Base-by-base conservation (phyloP, 1,140 invertebrate species). In the Thaumatotibia leucotreta region DNA sequence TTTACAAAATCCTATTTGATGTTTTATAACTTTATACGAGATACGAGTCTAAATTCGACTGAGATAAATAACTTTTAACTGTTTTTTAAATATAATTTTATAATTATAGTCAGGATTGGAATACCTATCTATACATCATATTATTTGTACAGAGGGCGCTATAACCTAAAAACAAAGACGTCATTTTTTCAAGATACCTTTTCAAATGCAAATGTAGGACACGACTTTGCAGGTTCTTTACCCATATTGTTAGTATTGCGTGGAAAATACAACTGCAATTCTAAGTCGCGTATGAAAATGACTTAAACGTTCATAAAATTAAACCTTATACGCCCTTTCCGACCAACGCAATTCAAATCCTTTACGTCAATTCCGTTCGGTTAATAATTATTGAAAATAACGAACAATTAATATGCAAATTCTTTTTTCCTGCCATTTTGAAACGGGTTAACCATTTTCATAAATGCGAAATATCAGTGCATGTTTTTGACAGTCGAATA, bases 121-220 rank as follows among this genome's bases (percentile, higher is more conserved):
- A 6, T 29, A 20, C n/a, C 5, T 20, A 45, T n/a, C 39, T n/a
- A n/a, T n/a, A 45, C n/a, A 20, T 20, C 39, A 45, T 20, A 20
- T 45, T 45, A 20, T 45, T 45, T 45, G 39, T 17, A 45, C 39
- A 45, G 39, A 20, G 39, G 39, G 39, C 17, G 39, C 17, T 4
- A 45, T 45, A 45, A 20, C 2, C 4, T 45, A 17, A 20, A 14
- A 45, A n/a, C 39, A 20, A 45, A 45, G 39, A 45, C 39, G 39
- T 45, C 17, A 29, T 27, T 27, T 58, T 27, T 27, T 58, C 52
- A 14, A 58, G 24, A 58, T 58, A 58, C 52, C 52, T 27, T 58
- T 58, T 58, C 24, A 58, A 58, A 58, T 58, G 52, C 27, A 29
- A 58, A 58, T 58, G 52, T 58, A 58, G 52, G 52, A 58, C 52